Conservation (phyloP, 2,888 invertebrate species). For the Tubulanus polymorphus region DNA sequence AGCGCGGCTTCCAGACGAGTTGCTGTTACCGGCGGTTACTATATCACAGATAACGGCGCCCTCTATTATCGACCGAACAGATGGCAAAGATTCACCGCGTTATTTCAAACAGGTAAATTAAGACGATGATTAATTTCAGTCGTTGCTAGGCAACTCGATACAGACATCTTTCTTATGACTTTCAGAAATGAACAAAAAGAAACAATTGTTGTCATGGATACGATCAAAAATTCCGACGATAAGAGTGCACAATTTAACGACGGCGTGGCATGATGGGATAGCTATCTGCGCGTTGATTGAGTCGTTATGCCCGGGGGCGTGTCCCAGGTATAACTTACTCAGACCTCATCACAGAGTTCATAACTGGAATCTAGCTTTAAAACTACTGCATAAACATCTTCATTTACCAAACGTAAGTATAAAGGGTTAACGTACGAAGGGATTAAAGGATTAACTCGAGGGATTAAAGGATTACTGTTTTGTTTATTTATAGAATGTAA, state of each 20-base stretch:
- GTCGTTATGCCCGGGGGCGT: conserved; percentile 45
- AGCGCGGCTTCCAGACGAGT: too few relatives aligned
- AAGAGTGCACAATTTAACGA: conserved; percentile 32
- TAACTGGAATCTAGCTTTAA: conserved; percentile 48
- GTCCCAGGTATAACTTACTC: conserved; percentile 43
- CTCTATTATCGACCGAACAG: too few relatives aligned
- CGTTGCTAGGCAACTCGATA: too few relatives aligned
- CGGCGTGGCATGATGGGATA: conserved; percentile 49
- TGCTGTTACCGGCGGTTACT: too few relatives aligned
- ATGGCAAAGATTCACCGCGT: too few relatives aligned
- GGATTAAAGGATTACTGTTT: too few relatives aligned
- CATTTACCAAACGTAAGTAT: conserved; percentile 37
- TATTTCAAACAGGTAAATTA: too few relatives aligned
- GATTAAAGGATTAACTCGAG: too few relatives aligned
- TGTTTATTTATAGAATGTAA: too few relatives aligned
- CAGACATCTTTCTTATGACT: background rate
- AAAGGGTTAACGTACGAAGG: conserved; percentile 3
- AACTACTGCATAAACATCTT: conserved; percentile 40
- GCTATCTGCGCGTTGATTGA: conserved; percentile 49
- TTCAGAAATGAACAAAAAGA: conserved; percentile 28
- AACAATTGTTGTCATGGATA: conserved; percentile 35
- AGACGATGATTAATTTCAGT: too few relatives aligned
- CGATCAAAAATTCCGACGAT: conserved; percentile 26
- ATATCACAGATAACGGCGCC: too few relatives aligned
- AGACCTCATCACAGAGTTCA: conserved; percentile 41